A percentile compares a stretch with the other conserved stretches of the same genome.
These are phyloP conservation scores for Tachystola acroxantha DNA, from an alignment of 2,888 invertebrate genomes.

Conservation along the genomic window DNA sequence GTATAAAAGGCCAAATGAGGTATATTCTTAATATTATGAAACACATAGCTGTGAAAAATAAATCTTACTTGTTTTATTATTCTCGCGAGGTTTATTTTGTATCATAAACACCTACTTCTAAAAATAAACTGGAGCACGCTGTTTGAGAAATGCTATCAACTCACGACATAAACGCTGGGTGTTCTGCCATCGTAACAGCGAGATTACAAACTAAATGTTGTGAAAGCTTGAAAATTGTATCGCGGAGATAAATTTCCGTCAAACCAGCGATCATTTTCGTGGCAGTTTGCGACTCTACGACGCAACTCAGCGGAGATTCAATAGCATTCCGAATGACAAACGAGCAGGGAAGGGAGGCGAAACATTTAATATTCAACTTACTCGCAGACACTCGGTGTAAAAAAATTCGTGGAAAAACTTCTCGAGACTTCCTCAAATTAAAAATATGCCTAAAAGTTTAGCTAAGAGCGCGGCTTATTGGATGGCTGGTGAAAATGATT, in stretches of 20 bases:
- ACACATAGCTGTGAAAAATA: too few relatives aligned
- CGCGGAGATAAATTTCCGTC: constrained; percentile 6
- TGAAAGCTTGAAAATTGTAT: constrained; percentile 2
- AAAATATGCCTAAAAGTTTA: constrained; percentile 32
- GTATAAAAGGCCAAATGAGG: too few relatives aligned
- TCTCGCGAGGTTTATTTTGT: neutral
- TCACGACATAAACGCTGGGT: neutral
- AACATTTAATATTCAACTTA: constrained; percentile 43
- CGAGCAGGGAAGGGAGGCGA: constrained; percentile 19
- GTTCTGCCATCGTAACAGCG: neutral
- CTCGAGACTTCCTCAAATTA: constrained; percentile 25
- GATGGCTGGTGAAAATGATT: constrained; percentile 25
- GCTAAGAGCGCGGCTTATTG: constrained; percentile 23
- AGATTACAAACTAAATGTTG: constrained; percentile 6
- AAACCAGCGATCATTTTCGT: constrained; percentile 13
- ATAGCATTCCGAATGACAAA: constrained; percentile 17
- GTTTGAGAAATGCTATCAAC: neutral
- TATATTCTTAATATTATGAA: too few relatives aligned
- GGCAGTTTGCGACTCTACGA: constrained; percentile 11
- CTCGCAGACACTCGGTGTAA: constrained; percentile 19
- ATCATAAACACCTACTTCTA: neutral
- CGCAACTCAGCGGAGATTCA: constrained; percentile 8
- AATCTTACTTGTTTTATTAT: too few relatives aligned
- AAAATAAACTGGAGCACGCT: neutral
- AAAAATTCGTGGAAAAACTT: constrained; percentile 25